These are phyloP conservation scores for Tuberolachnus salignus DNA, from an alignment of 2,888 invertebrate genomes.

Conservation along the genomic window DNA sequence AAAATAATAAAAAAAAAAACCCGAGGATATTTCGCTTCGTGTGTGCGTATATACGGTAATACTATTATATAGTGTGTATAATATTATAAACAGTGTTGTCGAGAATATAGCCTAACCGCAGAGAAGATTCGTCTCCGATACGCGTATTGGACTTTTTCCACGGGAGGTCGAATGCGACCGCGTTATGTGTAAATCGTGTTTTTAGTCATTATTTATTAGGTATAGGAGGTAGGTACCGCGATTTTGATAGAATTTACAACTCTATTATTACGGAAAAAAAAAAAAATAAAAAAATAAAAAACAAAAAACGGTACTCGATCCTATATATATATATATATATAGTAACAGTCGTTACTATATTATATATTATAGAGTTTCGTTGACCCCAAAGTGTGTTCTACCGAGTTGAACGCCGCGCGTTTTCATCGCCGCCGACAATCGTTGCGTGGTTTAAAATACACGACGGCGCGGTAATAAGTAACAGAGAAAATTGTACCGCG, in stretches of 20 bases:
- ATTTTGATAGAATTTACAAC: slow-evolving; percentile 23
- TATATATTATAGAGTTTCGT: slow-evolving; percentile 34
- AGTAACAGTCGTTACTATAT: too few relatives aligned
- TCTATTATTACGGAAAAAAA: neutral
- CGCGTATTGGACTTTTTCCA: too few relatives aligned
- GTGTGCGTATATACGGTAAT: neutral
- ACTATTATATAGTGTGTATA: neutral
- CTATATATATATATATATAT: neutral
- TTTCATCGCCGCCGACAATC: slow-evolving; percentile 28
- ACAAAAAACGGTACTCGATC: slow-evolving; percentile 48
- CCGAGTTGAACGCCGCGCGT: slow-evolving; percentile 40
- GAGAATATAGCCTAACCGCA: too few relatives aligned
- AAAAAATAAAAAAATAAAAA: too few relatives aligned
- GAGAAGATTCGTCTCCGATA: too few relatives aligned
- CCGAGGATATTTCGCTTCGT: too few relatives aligned
- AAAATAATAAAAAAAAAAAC: too few relatives aligned
- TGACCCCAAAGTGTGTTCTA: slow-evolving; percentile 47
- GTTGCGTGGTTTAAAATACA: slow-evolving; percentile 33
- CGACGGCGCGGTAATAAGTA: neutral
- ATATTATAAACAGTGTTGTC: neutral
- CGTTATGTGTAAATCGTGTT: neutral
- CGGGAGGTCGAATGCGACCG: neutral
- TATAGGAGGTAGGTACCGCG: neutral
- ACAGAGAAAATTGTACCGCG: too few relatives aligned
- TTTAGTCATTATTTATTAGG: slow-evolving; percentile 28